Evolutionary conservation across 1,140 invertebrate genomes (phyloP).

Genomic region (Drosophila asahinai): DNA sequence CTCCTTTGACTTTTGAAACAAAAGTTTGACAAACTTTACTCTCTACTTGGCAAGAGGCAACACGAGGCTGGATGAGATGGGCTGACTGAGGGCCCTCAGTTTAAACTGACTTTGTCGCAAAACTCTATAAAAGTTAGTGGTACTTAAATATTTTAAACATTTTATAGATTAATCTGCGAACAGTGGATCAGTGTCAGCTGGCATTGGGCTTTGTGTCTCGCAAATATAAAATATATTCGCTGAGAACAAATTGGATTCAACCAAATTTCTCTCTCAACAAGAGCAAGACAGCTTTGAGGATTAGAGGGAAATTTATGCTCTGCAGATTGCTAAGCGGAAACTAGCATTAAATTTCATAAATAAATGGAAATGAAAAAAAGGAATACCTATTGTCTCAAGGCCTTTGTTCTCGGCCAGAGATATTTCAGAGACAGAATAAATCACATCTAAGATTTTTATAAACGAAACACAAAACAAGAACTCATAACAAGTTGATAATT

Average conservation of each 20-base stretch:
- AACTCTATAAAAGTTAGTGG: slow-evolving; percentile 52
- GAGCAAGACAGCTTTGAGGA: slow-evolving; percentile 5
- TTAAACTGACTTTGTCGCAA: slow-evolving; percentile 30
- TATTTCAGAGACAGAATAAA: slow-evolving; percentile 14
- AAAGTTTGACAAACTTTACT: slow-evolving; percentile 79
- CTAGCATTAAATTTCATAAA: slow-evolving; percentile 6
- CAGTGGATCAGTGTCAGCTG: slow-evolving; percentile 37
- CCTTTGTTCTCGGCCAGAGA: slow-evolving; percentile 14
- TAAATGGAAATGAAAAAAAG: not conserved
- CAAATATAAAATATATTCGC: slow-evolving; percentile 1
- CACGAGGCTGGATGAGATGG: slow-evolving; percentile 3
- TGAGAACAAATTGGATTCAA: not conserved
- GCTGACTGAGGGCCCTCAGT: not conserved
- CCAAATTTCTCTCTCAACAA: not conserved
- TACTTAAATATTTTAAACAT: slow-evolving; percentile 64
- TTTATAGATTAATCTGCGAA: slow-evolving; percentile 49
- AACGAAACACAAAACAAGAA: slow-evolving; percentile 13
- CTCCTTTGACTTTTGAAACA: slow-evolving; percentile 79
- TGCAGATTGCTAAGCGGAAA: slow-evolving; percentile 1
- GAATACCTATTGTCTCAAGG: slow-evolving; percentile 1
- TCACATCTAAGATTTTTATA: slow-evolving; percentile 19
- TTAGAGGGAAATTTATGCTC: slow-evolving; percentile 10
- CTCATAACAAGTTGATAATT: slow-evolving; percentile 34
- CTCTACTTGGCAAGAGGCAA: slow-evolving; percentile 39
- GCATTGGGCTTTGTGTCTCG: slow-evolving; percentile 36